A percentile compares a stretch with the other conserved stretches of the same genome.
phyloP scores from a whole-genome alignment of 2,797 vertebrate species.

The Chaetodon trifasciatus region DNA sequence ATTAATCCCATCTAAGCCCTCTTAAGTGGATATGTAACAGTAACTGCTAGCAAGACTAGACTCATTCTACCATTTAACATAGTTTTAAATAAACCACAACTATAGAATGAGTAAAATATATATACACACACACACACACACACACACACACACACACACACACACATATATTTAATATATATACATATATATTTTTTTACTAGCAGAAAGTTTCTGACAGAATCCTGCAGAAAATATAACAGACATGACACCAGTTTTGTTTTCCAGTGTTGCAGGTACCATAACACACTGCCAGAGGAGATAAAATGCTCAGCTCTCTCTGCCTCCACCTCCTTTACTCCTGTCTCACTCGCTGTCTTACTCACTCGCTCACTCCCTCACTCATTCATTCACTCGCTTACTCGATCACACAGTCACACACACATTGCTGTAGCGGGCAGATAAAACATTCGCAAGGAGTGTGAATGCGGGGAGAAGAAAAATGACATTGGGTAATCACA shows the following conservation, averaged over 20 bases:
- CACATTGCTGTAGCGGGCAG: slow-evolving; percentile 59
- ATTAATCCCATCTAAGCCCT: background rate
- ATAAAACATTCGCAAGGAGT: slow-evolving; percentile 81
- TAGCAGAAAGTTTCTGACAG: background rate
- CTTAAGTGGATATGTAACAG: background rate
- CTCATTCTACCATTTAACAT: too few relatives aligned
- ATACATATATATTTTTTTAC: too few relatives aligned
- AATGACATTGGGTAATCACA: slow-evolving; percentile 80
- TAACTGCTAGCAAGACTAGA: background rate
- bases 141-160: too few relatives aligned
- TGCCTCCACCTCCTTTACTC: slow-evolving; percentile 1
- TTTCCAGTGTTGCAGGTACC: slow-evolving; percentile 25
- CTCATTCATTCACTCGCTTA: slow-evolving; percentile 47
- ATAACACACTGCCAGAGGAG: slow-evolving; percentile 40
- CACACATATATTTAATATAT: too few relatives aligned
- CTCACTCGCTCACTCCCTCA: slow-evolving; percentile 45
- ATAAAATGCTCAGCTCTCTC: slow-evolving; percentile 37
- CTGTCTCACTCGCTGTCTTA: slow-evolving; percentile 34
- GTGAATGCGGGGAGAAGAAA: slow-evolving; percentile 83
- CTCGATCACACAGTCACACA: slow-evolving; percentile 40
- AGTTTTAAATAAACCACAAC: background rate
- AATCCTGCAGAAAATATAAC: slow-evolving; percentile 21
- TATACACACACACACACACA: too few relatives aligned
- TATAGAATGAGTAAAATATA: background rate
- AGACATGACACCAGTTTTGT: slow-evolving; percentile 38